phyloP scores from a whole-genome alignment of 2,797 vertebrate genomes.

The Streptopelia turtur region DNA sequence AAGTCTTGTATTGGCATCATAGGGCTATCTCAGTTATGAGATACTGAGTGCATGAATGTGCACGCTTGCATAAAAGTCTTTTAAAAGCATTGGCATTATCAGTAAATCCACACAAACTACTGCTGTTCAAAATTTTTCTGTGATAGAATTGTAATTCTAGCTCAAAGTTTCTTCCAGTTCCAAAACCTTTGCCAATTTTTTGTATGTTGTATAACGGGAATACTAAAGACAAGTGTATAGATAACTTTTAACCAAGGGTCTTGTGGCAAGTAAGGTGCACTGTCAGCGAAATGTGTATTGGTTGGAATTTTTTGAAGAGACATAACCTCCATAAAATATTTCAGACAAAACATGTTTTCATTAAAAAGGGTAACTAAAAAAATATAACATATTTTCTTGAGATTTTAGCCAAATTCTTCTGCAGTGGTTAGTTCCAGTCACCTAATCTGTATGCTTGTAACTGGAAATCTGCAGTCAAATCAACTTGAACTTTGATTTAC shows the following conservation, averaged over 20 bases:
- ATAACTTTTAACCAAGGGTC: background rate
- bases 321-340: background rate
- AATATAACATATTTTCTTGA: background rate
- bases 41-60: rapidly evolving
- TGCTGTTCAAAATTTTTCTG: background rate
- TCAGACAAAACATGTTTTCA: background rate
- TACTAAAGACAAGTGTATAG: background rate
- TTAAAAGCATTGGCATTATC: background rate
- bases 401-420: background rate
- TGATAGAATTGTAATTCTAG: background rate
- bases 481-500: background rate
- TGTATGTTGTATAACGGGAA: background rate
- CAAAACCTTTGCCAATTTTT: background rate
- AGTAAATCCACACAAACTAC: background rate
- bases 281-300: background rate
- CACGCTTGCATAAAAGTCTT: background rate
- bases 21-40: background rate
- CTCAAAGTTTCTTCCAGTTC: background rate
- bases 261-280: background rate
- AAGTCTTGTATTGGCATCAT: background rate
- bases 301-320: background rate
- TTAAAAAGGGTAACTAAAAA: background rate
- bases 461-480: background rate
- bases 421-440: background rate
- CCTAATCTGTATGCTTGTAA: background rate